Evolutionary conservation across 2,113 vertebrate species (phyloP).

Genomic region (Oryzias woworae): DNA sequence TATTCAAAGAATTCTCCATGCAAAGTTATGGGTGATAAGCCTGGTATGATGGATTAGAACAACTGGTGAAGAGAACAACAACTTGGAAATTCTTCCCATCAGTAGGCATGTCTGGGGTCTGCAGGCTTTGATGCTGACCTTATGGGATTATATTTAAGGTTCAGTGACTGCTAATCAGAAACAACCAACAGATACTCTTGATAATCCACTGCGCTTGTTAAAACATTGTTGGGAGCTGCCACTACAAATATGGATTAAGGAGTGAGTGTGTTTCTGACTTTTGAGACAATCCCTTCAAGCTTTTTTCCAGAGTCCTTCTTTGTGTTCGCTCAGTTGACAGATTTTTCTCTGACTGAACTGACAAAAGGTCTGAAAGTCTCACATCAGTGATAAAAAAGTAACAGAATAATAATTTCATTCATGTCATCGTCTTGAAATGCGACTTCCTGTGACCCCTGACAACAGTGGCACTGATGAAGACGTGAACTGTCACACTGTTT

Average conservation of each 20-base stretch:
- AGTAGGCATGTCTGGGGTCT: conserved; percentile 36
- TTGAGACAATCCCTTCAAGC: conserved; percentile 43
- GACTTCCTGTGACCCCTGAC: conserved; percentile 30
- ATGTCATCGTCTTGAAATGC: conserved; percentile 21
- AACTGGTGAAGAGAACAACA: conserved; percentile 48
- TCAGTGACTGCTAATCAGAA: conserved; percentile 69
- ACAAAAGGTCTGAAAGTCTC: conserved; percentile 14
- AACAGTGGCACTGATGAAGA: conserved; percentile 15
- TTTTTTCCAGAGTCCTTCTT: background rate
- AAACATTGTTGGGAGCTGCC: conserved; percentile 53
- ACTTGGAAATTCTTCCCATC: conserved; percentile 43
- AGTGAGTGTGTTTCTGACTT: conserved; percentile 34
- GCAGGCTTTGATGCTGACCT: conserved; percentile 42
- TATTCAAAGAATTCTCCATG: conserved; percentile 3
- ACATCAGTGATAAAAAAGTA: conserved; percentile 7
- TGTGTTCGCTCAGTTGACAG: conserved; percentile 4
- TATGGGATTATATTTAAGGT: conserved; percentile 69
- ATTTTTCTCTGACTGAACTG: conserved; percentile 30
- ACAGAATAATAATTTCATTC: conserved; percentile 11
- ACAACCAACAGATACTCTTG: conserved; percentile 64
- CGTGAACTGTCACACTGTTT: conserved; percentile 30
- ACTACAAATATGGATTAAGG: conserved; percentile 57
- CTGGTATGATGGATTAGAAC: conserved; percentile 41
- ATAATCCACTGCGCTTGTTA: conserved; percentile 58
- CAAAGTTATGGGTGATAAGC: conserved; percentile 38